phyloP scores from a whole-genome alignment of 2,113 vertebrate genomes.

The Choloepus hoffmanni region DNA sequence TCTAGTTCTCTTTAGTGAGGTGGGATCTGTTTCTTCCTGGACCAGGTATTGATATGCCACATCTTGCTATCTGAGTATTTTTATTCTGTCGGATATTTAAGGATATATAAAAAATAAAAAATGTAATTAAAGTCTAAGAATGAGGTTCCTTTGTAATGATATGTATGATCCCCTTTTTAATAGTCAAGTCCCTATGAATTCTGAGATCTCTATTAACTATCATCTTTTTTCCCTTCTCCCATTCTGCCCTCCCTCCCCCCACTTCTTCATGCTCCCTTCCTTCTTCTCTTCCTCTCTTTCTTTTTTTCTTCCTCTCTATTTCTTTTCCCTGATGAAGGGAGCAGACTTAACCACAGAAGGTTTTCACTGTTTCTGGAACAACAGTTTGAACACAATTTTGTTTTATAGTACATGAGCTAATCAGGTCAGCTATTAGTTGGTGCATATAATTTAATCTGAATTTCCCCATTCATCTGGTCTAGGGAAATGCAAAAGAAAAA shows the following conservation, averaged over 20 bases:
- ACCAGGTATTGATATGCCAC: background rate
- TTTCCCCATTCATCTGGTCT: background rate
- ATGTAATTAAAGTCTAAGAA: conserved; percentile 3
- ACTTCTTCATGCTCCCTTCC: accelerated
- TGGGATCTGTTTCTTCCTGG: background rate
- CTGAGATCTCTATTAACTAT: background rate
- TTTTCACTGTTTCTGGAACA: background rate
- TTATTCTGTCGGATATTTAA: conserved; percentile 4
- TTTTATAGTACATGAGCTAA: background rate
- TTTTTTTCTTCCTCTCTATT: background rate
- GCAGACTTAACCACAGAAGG: background rate
- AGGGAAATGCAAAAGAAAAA: background rate
- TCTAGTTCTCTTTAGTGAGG: conserved; percentile 17
- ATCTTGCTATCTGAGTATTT: conserved; percentile 12
- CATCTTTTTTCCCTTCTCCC: background rate
- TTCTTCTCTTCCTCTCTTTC: no score
- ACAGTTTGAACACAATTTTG: conserved; percentile 50
- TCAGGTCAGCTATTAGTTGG: conserved; percentile 31
- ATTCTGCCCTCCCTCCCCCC: no score
- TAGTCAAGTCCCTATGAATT: background rate
- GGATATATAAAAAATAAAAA: conserved; percentile 22
- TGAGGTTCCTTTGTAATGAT: background rate
- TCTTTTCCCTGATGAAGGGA: background rate
- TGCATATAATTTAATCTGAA: conserved; percentile 29
- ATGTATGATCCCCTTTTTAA: background rate